Evolutionary conservation across 2,888 invertebrate genomes (phyloP), one percentile per base, ranked within the genome.

Genomic region (Cataglyphis altisquamis): DNA sequence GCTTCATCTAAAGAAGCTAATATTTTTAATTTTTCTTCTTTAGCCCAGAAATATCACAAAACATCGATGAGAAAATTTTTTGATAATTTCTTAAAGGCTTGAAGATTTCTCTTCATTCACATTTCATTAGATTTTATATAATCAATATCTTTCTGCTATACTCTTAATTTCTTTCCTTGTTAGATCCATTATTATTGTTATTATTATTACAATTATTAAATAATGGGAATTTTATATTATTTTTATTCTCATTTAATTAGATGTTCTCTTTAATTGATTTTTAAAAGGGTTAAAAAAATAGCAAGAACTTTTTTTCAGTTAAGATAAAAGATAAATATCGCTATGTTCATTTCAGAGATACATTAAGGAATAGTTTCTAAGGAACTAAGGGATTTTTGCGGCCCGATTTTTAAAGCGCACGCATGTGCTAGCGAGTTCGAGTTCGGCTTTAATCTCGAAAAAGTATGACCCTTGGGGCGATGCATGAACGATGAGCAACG

Each of bases 401-500:
- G 63, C 25, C 32, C 45, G 45, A 21, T 29, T 29, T 77, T 77
- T 77, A 77, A 70, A 70, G 72, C 52, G 12, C 48, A 18, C 52
- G 10, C 66, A 25, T 25, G 12, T 36, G 21, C 18, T 60, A 21
- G 57, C 21, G 60, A 36, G 39, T 55, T 68, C 72, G 77, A 77
- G 77, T 70, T 77, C 77, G 72, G 72, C 77, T 77, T 77, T 77
- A 77, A 77, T 55, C 77, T 77, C 77, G 77, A 77, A 77, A 77
- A 77, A 67, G 77, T 70, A 55, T 68, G 39, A 15, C 74, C 84
- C 77, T 73, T 25, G 55, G 77, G 77, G 67, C 62, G 82, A 77
- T 41, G 63, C 74, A 77, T 75, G 81, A 81, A 29, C 81, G 55
- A 60, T 73, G 80, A 83, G 83, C 86, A 77, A 80, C 77, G 70